Conservation (phyloP, 2,113 vertebrate species). For the Lepidothrix coronata region DNA sequence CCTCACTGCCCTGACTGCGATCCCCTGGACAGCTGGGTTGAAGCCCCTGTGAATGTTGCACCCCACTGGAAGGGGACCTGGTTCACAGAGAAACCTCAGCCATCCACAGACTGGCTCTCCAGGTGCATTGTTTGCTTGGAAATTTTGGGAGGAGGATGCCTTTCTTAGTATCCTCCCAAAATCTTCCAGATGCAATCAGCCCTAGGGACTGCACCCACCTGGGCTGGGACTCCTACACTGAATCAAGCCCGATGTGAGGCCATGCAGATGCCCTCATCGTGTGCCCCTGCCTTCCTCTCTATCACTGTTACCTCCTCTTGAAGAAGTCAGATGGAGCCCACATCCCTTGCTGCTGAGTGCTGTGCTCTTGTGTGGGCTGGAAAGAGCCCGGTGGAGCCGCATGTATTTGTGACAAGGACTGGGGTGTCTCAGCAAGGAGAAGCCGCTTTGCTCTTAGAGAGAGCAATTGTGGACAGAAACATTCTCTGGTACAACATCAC, state of each 20-base stretch:
- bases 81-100: not conserved
- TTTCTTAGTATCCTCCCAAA: not conserved
- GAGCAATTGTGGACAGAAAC: not conserved
- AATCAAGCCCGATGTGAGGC: accelerated
- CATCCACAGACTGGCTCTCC: not conserved
- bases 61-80: not conserved
- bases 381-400: not conserved
- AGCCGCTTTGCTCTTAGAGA: not conserved
- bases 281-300: not conserved
- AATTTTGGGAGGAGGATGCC: not conserved
- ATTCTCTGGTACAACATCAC: accelerated
- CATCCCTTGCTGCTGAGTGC: not conserved
- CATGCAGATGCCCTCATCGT: accelerated
- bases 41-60: not conserved
- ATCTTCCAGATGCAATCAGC: not conserved
- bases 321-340: not conserved
- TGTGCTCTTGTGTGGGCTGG: not conserved
- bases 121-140: not conserved
- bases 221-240: not conserved
- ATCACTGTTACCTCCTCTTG: not conserved
- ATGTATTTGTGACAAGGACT: not conserved
- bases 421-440: not conserved
- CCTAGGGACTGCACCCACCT: not conserved
- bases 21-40: not conserved
- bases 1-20: accelerated